A percentile compares a stretch with the other conserved stretches of the same genome.
phyloP scores from a whole-genome alignment of 2,888 invertebrate species.

The Glomeris marginata region DNA sequence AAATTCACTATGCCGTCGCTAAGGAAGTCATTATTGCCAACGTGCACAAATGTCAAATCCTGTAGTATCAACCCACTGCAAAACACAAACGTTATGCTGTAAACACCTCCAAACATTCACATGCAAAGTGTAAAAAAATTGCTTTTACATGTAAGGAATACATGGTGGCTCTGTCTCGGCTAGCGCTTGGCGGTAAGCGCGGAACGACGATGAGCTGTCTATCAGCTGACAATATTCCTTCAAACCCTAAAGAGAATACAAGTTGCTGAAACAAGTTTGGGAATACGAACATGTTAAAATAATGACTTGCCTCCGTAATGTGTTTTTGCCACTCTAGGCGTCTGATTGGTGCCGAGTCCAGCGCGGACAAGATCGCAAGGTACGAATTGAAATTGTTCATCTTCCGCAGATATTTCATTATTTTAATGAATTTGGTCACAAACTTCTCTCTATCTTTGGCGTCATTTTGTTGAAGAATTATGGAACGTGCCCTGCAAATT shows the following conservation, averaged over 20 bases:
- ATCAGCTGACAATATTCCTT: constrained; percentile 92
- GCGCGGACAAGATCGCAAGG: constrained; percentile 83
- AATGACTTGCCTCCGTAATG: constrained; percentile 48
- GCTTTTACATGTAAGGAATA: constrained; percentile 92
- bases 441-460: constrained; percentile 91
- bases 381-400: constrained; percentile 99
- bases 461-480: constrained; percentile 78
- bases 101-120: neutral
- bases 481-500: constrained; percentile 57
- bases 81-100: constrained; percentile 18
- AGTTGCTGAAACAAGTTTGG: neutral
- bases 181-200: constrained; percentile 87
- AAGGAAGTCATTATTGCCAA: constrained; percentile 84
- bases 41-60: constrained; percentile 97
- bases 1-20: constrained; percentile 80
- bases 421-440: constrained; percentile 89
- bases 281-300: neutral
- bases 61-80: constrained; percentile 89
- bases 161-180: constrained; percentile 94
- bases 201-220: constrained; percentile 94
- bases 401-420: constrained; percentile 93
- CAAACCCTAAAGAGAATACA: constrained; percentile 41
- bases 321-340: constrained; percentile 88
- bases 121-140: neutral
- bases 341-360: constrained; percentile 87